These are phyloP conservation scores for Erythrolamprus reginae DNA, from an alignment of 2,113 vertebrate species.

Conservation along the genomic window DNA sequence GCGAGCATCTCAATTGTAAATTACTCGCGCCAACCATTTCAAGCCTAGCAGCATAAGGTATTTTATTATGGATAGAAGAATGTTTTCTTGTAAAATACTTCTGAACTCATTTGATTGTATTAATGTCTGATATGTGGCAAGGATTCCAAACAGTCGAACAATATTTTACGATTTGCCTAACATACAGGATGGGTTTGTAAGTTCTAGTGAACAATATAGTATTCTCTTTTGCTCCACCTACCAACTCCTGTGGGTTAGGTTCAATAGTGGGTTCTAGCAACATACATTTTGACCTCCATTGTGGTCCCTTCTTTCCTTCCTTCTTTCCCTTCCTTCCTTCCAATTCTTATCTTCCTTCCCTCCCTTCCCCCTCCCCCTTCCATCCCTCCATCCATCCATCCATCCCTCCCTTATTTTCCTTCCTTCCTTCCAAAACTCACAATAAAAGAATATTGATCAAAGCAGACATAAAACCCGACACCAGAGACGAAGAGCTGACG, in stretches of 20 bases:
- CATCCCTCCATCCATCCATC: background rate
- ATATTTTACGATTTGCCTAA: background rate
- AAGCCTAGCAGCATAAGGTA: background rate
- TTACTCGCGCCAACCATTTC: background rate
- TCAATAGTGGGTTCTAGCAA: too few species aligned
- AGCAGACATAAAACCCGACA: background rate
- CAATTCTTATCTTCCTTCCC: background rate
- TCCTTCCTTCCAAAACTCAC: background rate
- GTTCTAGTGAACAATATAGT: background rate
- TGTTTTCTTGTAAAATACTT: background rate
- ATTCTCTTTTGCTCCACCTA: background rate
- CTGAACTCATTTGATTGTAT: background rate
- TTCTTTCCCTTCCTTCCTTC: too few species aligned
- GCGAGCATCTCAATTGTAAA: background rate
- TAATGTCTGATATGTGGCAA: background rate
- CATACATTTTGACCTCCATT: too few species aligned
- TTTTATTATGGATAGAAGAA: background rate
- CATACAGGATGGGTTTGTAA: background rate
- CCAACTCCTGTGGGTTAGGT: background rate
- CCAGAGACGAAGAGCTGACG: background rate
- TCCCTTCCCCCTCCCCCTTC: too few species aligned
- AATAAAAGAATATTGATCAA: background rate
- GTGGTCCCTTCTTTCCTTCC: background rate
- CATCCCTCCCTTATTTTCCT: background rate
- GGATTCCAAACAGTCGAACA: background rate